These are phyloP conservation scores for Riparia riparia DNA, from an alignment of 2,113 vertebrate genomes.

Conservation along the genomic window DNA sequence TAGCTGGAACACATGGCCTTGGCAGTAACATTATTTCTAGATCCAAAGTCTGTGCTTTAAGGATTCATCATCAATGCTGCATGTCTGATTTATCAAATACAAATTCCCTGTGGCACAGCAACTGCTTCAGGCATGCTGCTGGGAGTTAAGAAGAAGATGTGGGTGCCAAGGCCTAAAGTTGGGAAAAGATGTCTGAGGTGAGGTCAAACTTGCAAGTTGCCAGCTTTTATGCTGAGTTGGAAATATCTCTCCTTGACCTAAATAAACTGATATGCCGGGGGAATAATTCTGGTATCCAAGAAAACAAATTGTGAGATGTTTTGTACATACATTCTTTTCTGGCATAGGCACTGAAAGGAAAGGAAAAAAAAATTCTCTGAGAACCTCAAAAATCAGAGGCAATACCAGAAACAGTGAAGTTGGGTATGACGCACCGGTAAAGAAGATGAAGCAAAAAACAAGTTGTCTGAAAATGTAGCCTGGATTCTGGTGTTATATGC, in stretches of 20 bases:
- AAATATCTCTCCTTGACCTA: constrained; percentile 20
- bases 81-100: constrained; percentile 45
- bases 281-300: background rate
- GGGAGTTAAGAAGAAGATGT: background rate
- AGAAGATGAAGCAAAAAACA: constrained; percentile 87
- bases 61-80: background rate
- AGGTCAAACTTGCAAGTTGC: background rate
- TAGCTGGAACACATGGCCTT: constrained; percentile 17
- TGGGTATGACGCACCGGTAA: constrained; percentile 76
- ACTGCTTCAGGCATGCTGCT: background rate
- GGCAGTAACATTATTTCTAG: background rate
- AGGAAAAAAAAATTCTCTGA: background rate
- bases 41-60: constrained; percentile 27
- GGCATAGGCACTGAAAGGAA: background rate
- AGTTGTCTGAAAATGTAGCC: constrained; percentile 82
- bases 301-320: background rate
- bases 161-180: constrained; percentile 20
- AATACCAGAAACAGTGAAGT: background rate
- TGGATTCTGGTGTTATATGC: constrained; percentile 87
- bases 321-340: background rate
- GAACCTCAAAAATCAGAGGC: background rate
- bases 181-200: constrained; percentile 48
- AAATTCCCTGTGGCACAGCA: background rate
- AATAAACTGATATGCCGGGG: constrained; percentile 14
- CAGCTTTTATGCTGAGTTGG: background rate